Evolutionary conservation across 1,140 invertebrate species (phyloP), one percentile per base, ranked within the genome.

Genomic region (Melipona quadrifasciata): DNA sequence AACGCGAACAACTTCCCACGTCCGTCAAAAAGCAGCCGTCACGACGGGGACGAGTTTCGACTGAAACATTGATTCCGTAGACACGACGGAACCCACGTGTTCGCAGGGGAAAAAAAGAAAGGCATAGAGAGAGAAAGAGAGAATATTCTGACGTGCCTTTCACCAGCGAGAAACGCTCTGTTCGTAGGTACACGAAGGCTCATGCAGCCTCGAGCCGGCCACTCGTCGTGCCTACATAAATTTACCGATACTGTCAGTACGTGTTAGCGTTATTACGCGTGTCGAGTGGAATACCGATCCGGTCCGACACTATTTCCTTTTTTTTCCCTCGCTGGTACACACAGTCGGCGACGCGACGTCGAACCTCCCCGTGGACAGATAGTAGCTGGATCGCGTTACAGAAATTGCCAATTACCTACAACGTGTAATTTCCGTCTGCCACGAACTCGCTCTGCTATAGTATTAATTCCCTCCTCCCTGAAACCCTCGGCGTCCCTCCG

Each of bases 381-480:
- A 85, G 91, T 91, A 92, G 91, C 88, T 86, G 86, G 87, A 92
- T 92, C 90, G 88, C 90, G 91, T 93, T 93, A 92, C 92, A 93
- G 91, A 93, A 93, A 93, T 94, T 93, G 92, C 93, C 93, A 94
- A 94, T 94, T 94, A 94, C 88, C 89, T 87, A 86, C 92, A 93
- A 94, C 92, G 91, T 92, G 91, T 90, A 93, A 93, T 93, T 93
- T 92, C 86, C 87, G 74, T 82, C 89, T 89, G 86, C 87, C 86
- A 84, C 57, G 76, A 47, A 47, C 80, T 86, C 86, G 86, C 76
- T 88, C 86, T 85, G 73, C 89, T 91, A 90, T 93, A 90, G 90
- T 91, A 93, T 93, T 92, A 92, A 93, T 93, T 47, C 39, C 8
- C 39, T 47, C 89, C 47, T 51, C 53, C 70, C 65, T 78, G 51